A percentile compares a stretch with the other conserved stretches of the same genome.
phyloP scores from a whole-genome alignment of 1,140 invertebrate species.

The Caerostris darwini region DNA sequence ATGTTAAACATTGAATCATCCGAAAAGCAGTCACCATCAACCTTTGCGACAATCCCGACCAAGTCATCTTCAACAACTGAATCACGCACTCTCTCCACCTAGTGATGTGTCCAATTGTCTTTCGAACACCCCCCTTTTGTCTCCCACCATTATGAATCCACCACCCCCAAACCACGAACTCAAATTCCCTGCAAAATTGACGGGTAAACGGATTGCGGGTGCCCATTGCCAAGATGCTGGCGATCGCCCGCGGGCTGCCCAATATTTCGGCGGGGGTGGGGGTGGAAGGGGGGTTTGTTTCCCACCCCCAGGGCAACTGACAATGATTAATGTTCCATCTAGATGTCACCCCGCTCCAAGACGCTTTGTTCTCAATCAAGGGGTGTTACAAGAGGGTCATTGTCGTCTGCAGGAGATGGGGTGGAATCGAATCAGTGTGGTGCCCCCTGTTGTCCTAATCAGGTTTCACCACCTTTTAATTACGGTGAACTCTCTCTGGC shows the following conservation, averaged over 20 bases:
- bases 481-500: background rate
- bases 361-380: conserved; percentile 49
- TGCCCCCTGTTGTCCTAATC: background rate
- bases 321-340: conserved; percentile 67
- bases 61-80: conserved; percentile 30
- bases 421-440: conserved; percentile 10
- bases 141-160: background rate
- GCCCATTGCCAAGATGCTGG: conserved; percentile 74
- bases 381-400: conserved; percentile 55
- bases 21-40: background rate
- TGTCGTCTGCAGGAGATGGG: background rate
- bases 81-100: background rate
- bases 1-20: background rate
- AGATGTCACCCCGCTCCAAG: conserved; percentile 4
- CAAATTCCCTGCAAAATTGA: background rate
- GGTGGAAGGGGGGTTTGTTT: background rate
- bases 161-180: background rate
- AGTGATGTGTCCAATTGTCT: conserved; percentile 14
- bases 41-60: background rate
- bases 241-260: conserved; percentile 32
- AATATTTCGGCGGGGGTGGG: background rate
- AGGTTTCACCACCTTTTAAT: conserved; percentile 15
- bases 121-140: background rate
- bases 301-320: conserved; percentile 1
- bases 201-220: conserved; percentile 62